These are phyloP conservation scores for Helicoverpa armigera DNA, from an alignment of 1,140 invertebrate species.

Conservation along the genomic window DNA sequence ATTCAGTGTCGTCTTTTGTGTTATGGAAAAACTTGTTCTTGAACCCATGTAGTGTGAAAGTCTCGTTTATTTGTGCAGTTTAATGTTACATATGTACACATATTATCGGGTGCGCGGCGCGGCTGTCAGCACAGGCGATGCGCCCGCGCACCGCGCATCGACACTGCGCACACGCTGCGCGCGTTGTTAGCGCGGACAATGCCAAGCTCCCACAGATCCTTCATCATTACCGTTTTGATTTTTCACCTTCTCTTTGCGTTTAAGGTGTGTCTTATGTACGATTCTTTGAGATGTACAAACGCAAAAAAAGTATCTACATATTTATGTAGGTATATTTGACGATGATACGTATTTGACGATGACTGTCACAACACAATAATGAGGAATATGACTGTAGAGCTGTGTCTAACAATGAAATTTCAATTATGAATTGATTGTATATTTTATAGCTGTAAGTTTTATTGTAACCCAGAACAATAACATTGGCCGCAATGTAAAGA, in stretches of 20 bases:
- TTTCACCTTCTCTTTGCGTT: conserved; percentile 43
- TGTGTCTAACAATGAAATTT: too few species aligned
- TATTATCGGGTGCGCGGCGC: conserved; percentile 78
- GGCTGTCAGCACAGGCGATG: conserved; percentile 71
- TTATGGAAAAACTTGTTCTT: conserved; percentile 87
- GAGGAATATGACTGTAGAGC: too few species aligned
- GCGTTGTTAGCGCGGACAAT: conserved; percentile 77
- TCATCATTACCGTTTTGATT: conserved; percentile 64
- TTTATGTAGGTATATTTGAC: too few species aligned
- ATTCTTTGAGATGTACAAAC: neutral
- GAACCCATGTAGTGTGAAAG: conserved; percentile 86
- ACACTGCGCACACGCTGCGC: conserved; percentile 51
- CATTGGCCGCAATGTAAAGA: too few species aligned
- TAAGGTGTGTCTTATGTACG: neutral
- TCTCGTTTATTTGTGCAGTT: conserved; percentile 86
- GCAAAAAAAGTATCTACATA: too few species aligned
- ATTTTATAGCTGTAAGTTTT: too few species aligned
- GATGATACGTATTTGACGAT: too few species aligned
- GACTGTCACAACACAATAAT: too few species aligned
- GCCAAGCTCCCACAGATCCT: conserved; percentile 60
- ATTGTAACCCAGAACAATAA: too few species aligned
- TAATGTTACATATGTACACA: conserved; percentile 87
- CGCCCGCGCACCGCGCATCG: conserved; percentile 57
- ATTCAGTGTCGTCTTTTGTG: conserved; percentile 87
- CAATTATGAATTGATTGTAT: too few species aligned